These are phyloP conservation scores for Drosophila niveifrons DNA, from an alignment of 2,888 invertebrate species.

Conservation along the genomic window DNA sequence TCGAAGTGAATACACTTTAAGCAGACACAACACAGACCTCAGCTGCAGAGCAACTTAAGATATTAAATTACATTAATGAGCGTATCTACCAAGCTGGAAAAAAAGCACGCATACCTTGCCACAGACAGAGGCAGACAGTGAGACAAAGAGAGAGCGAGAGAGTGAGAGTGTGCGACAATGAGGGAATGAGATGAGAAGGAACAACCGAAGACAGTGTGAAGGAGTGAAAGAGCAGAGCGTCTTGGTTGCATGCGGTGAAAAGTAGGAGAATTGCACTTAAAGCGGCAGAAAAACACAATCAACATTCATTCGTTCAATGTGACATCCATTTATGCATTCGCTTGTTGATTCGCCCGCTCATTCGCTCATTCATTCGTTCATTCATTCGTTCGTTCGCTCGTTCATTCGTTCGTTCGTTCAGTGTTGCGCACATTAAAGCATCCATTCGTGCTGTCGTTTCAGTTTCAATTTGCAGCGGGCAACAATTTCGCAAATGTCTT, in stretches of 20 bases:
- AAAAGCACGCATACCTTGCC: background rate
- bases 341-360: conserved; percentile 24
- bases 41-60: background rate
- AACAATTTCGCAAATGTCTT: conserved; percentile 64
- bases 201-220: background rate
- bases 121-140: background rate
- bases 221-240: background rate
- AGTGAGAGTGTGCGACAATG: background rate
- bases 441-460: conserved; percentile 47
- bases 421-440: conserved; percentile 44
- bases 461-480: conserved; percentile 55
- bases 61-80: conserved; percentile 33
- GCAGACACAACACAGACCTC: background rate
- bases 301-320: conserved; percentile 53
- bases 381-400: conserved; percentile 32
- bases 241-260: background rate
- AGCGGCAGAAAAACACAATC: conserved; percentile 20
- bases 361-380: conserved; percentile 15
- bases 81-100: background rate
- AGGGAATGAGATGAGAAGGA: background rate
- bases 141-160: background rate
- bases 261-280: conserved; percentile 22
- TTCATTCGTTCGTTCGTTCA: conserved; percentile 28
- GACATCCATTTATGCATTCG: conserved; percentile 47
- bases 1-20: background rate